phyloP scores from a whole-genome alignment of 1,140 invertebrate genomes.

The Tribolium castaneum region DNA sequence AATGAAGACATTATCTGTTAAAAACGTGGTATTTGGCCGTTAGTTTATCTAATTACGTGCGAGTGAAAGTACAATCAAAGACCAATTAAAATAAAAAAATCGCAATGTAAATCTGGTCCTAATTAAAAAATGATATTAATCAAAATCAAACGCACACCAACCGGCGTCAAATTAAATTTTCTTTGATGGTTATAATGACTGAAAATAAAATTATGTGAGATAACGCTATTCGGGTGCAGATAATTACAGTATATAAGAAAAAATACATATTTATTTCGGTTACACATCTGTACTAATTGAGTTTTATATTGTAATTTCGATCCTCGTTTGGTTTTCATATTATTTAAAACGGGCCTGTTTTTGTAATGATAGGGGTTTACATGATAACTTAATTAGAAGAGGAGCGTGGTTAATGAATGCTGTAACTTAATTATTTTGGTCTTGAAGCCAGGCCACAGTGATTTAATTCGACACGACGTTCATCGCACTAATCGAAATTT shows the following conservation, averaged over 20 bases:
- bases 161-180: slow-evolving; percentile 13
- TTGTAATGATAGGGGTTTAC: slow-evolving; percentile 26
- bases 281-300: slow-evolving; percentile 31
- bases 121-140: slow-evolving; percentile 30
- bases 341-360: slow-evolving; percentile 15
- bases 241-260: slow-evolving; percentile 29
- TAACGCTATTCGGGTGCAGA: slow-evolving; percentile 28
- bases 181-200: slow-evolving; percentile 12
- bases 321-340: slow-evolving; percentile 17
- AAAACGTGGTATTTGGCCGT: background rate
- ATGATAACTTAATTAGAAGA: slow-evolving; percentile 25
- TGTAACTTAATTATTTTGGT: slow-evolving; percentile 20
- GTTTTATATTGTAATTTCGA: slow-evolving; percentile 27
- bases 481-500: background rate
- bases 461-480: too few species aligned
- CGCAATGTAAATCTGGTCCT: slow-evolving; percentile 14
- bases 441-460: background rate
- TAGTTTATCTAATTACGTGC: background rate
- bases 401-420: slow-evolving; percentile 19
- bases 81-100: slow-evolving; percentile 19
- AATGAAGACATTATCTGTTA: background rate
- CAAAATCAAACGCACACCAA: background rate
- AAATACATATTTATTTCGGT: slow-evolving; percentile 34
- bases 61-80: slow-evolving; percentile 3
- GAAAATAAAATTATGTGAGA: slow-evolving; percentile 21